Base-by-base conservation (phyloP, 1,140 invertebrate genomes). In the Drosophila subpulchrella region DNA sequence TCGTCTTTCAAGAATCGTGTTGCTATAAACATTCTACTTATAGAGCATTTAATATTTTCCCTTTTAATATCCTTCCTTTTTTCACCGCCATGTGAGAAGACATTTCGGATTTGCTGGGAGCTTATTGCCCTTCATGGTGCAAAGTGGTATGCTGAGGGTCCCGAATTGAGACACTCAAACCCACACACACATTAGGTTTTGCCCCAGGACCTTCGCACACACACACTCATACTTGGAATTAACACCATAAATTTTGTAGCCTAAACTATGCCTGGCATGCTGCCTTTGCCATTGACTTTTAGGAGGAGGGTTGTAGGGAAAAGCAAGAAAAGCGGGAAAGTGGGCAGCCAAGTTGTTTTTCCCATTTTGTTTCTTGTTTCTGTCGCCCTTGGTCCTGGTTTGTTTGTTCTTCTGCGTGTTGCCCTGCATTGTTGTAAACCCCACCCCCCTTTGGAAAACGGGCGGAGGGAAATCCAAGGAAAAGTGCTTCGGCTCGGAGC, bases 211-310 rank as follows among this genome's bases (percentile, higher is more conserved):
- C 54, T 36, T 15, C 57, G 50, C 51, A 47, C 59, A 47, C 42
- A 24, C 44, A 38, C 60, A 39, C 44, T 30, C 13, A 30, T 32
- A 72, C 71, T 88, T 79, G 67, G 72, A 81, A 86, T 89, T 89
- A 86, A 86, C 83, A 88, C 84, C 84, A 86, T 86, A 88, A 86
- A 86, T 86, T 79, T 89, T 89, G 76, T 67, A 66, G 83, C 75
- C 67, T 59, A 73, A 82, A 82, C 79, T 79, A 73, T 83, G 82
- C 83, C 83, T 55, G 79, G 71, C 59, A 88, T 72, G 78, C 68
- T 70, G 55, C 66, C 63, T 62, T 73, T 59, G 15, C 47, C 67
- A 47, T 32, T 50, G 46, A 73, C 65, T 67, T 66, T 38, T 4
- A 4, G 12, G n/a, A 11, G n/a, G 11, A 3, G 20, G 20, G 20